Base-by-base conservation (phyloP, 1,140 invertebrate genomes). In the Polypedilum vanderplanki region DNA sequence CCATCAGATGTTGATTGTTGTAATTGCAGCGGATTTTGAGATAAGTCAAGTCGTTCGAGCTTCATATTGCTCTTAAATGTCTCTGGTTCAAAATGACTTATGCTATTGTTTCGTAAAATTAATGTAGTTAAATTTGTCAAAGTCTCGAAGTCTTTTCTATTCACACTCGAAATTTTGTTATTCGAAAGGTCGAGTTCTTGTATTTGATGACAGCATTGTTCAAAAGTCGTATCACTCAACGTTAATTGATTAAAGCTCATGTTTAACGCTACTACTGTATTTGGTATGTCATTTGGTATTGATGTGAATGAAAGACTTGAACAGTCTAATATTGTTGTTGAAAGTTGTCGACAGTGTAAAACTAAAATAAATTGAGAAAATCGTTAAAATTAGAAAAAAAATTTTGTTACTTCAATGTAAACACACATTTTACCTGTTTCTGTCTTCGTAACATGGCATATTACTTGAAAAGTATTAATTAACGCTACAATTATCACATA, bases 221-320 rank as follows among this genome's bases (percentile, higher is more conserved):
- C 46, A 57, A 57, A 57, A 12, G 46, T 57, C 12, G 46, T 4
- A 4, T 57, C 46, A 15, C n/a, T n/a, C 3, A 57, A n/a, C 12
- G 12, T 12, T 57, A 57, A n/a, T 15, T 57, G 46, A 57, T 57
- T 57, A 57, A n/a, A n/a, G 46, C 46, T 57, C 8, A 57, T 12
- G 12, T 57, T n/a, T 57, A 57, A 12, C 4, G 46, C 12, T 57
- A 57, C 12, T 57, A 57, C 15, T 57, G 46, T 57, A 12, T 57
- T 57, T 57, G 46, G 46, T 57, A 57, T 57, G 46, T 57, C 46
- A 15, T 57, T 57, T 57, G 46, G 46, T 57, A 57, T 57, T n/a
- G 46, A 12, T 15, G 12, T 57, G n/a, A 57, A 12, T n/a, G 46
- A n/a, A n/a, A 57, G 46, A 57, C 15, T 57, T 57, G 46, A 57